A percentile compares a stretch with the other conserved stretches of the same genome.
Evolutionary conservation across 1,140 invertebrate genomes (phyloP).

Genomic region (Lepidostoma basale): DNA sequence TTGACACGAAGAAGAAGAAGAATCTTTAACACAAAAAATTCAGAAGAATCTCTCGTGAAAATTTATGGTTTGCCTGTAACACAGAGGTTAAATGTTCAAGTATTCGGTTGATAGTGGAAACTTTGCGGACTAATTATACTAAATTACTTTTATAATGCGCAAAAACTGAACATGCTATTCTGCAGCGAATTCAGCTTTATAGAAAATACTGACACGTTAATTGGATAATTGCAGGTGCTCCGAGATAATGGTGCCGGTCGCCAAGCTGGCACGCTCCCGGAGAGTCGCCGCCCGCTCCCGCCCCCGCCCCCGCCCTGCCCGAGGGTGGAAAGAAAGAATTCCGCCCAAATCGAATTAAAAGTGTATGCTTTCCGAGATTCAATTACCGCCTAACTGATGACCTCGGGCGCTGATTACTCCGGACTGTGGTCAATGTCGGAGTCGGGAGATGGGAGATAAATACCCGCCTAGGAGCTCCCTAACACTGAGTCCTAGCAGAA

Average conservation of each 20-base stretch:
- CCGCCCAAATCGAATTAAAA: constrained; percentile 43
- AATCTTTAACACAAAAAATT: too few species aligned
- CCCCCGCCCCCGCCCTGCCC: background rate
- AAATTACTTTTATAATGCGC: too few species aligned
- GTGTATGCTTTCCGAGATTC: constrained; percentile 43
- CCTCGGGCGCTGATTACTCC: constrained; percentile 8
- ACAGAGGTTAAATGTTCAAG: too few species aligned
- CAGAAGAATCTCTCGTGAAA: too few species aligned
- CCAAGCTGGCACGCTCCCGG: background rate
- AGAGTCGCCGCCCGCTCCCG: background rate
- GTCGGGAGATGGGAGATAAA: too few species aligned
- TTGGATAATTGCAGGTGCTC: constrained; percentile 8
- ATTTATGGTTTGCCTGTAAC: too few species aligned
- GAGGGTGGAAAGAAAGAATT: constrained; percentile 13
- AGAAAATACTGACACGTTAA: background rate
- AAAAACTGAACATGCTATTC: background rate
- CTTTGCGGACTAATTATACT: too few species aligned
- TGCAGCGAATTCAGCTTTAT: background rate
- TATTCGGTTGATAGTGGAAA: too few species aligned
- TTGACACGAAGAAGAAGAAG: too few species aligned
- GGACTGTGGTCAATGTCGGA: background rate
- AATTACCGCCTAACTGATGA: constrained; percentile 36
- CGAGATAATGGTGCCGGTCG: constrained; percentile 5
- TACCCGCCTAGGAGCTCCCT: background rate
- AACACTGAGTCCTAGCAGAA: too few species aligned